Evolutionary conservation across 2,113 vertebrate species (phyloP), one percentile per base, ranked within the genome.

Genomic region (Scytalopus superciliaris): DNA sequence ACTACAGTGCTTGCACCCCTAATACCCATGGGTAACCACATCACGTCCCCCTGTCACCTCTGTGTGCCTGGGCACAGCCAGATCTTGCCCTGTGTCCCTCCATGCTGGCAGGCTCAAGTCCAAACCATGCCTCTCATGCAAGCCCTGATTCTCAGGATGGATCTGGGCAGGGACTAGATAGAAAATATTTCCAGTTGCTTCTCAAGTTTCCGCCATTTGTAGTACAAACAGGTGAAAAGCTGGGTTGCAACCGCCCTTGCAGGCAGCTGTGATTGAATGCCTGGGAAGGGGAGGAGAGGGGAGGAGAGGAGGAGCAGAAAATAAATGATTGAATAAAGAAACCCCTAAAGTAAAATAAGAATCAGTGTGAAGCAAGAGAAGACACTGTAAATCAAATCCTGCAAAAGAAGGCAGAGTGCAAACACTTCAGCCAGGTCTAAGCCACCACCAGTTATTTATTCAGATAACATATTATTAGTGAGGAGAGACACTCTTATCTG

Each of bases 391-490:
- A 96, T 96, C 92, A 97, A 93, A 91, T 73, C 77, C 44, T 72
- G 76, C 67, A 90, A 94, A 97, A 90, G 55, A 44, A 96, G 63
- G 69, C 68, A 91, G 82, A 91, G 87, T 92, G 84, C 87, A 94
- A 96, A 84, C 62, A 35, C 31, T 94, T 96, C 93, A 95, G 93
- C 94, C 90, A 76, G 90, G 79, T 93, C 90, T 90, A 78, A 96
- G 79, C 82, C 49, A 96, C 72, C 44, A 91, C 66, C 73, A 93
- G 84, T 94, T 97, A 94, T 93, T 95, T 97, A 97, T 96, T 97
- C 96, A 96, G 97, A 96, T 97, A 96, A 91, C 93, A 91, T 59
- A 70, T 96, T 96, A 96, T 96, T 96, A 91, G 94, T 70, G 74
- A 93, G 78, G 84, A 95, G 88, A 93, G 84, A 94, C 81, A 93